Conservation (phyloP, 2,797 vertebrate genomes). For the Xyrichtys novacula region DNA sequence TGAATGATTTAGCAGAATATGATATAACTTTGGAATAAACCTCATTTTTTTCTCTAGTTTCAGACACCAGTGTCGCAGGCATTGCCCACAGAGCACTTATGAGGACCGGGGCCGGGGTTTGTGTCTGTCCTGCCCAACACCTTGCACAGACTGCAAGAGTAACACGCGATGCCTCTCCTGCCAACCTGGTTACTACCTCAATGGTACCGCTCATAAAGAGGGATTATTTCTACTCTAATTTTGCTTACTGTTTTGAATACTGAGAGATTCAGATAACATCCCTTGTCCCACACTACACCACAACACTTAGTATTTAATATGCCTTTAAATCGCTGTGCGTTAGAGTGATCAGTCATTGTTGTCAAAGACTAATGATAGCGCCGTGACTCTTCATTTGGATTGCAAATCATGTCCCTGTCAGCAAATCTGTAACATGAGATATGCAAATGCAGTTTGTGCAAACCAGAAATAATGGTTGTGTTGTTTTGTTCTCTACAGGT, state of each 20-base stretch:
- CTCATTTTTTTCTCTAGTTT: conserved; percentile 75
- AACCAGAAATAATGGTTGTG: conserved; percentile 45
- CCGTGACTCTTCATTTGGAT: conserved; percentile 67
- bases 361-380: conserved; percentile 34
- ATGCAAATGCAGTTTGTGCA: conserved; percentile 71
- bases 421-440: conserved; percentile 48
- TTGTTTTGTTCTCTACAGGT: conserved; percentile 18
- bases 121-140: conserved; percentile 81
- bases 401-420: conserved; percentile 71
- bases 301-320: conserved; percentile 19
- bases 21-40: conserved; percentile 22
- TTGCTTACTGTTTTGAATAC: neutral
- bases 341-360: conserved; percentile 41
- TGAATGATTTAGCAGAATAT: conserved; percentile 4
- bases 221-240: conserved; percentile 3
- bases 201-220: conserved; percentile 71
- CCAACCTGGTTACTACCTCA: conserved; percentile 82
- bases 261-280: neutral
- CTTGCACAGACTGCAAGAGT: conserved; percentile 84
- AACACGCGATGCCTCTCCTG: conserved; percentile 82
- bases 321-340: conserved; percentile 13
- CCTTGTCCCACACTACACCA: neutral
- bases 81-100: conserved; percentile 86
- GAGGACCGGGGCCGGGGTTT: conserved; percentile 77
- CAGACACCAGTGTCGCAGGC: conserved; percentile 85